Conservation (phyloP, 2,888 invertebrate genomes). For the Cosmorhoe ocellata region DNA sequence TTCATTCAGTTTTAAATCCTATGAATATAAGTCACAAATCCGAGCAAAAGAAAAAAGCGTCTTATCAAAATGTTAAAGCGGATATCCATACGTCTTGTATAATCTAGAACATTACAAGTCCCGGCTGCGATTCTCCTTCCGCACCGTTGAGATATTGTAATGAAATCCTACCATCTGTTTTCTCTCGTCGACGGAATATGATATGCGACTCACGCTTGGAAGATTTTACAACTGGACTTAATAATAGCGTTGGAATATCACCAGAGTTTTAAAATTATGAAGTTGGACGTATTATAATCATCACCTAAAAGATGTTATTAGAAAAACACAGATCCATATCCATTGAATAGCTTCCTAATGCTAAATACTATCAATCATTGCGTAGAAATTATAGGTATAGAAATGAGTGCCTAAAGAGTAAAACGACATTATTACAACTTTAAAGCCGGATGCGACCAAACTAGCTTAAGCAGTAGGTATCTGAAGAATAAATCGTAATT, state of each 20-base stretch:
- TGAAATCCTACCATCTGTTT: constrained; percentile 78
- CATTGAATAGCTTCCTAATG: too few relatives aligned
- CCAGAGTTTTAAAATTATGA: not conserved
- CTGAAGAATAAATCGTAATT: too few relatives aligned
- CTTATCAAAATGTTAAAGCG: constrained; percentile 52
- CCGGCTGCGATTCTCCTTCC: constrained; percentile 67
- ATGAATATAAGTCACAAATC: constrained; percentile 1
- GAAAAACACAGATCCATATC: too few relatives aligned
- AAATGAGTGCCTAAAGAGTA: too few relatives aligned
- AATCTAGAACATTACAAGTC: constrained; percentile 66
- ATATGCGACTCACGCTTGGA: constrained; percentile 52
- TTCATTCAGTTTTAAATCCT: too few relatives aligned
- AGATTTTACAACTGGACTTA: constrained; percentile 11
- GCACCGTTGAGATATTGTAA: constrained; percentile 74
- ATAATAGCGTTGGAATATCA: not conserved
- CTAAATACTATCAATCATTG: too few relatives aligned
- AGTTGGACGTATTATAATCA: too few relatives aligned
- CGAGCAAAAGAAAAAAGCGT: constrained; percentile 17
- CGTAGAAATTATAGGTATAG: too few relatives aligned
- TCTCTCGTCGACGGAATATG: constrained; percentile 67
- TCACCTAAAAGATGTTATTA: not conserved
- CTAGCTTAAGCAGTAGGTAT: too few relatives aligned
- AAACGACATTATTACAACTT: too few relatives aligned
- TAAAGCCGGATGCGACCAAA: too few relatives aligned
- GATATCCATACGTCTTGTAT: constrained; percentile 62